Conservation (phyloP, 2,797 vertebrate species). For the Anabacerthia variegaticeps region DNA sequence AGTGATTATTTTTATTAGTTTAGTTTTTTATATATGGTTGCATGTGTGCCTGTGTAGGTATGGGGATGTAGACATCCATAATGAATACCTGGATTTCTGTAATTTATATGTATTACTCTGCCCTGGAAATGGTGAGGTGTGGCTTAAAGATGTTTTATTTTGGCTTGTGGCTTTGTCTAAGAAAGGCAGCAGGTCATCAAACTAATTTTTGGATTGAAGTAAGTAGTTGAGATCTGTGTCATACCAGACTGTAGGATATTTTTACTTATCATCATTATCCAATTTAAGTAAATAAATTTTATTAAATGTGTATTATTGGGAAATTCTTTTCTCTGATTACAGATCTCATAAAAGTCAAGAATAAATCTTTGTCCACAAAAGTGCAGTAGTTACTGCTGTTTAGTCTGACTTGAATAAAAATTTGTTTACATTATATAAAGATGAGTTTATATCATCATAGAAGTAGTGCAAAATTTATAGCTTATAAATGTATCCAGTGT, state of each 20-base stretch:
- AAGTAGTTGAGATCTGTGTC: neutral
- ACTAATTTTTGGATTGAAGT: neutral
- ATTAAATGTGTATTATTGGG: neutral
- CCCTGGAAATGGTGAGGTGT: neutral
- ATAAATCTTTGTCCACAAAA: neutral
- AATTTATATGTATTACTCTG: neutral
- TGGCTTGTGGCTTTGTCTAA: neutral
- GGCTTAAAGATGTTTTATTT: neutral
- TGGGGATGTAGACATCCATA: accelerated
- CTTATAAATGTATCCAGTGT: neutral
- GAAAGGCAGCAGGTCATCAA: neutral
- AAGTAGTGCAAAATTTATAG: neutral
- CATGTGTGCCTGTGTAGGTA: accelerated
- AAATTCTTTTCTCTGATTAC: neutral
- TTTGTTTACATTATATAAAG: neutral
- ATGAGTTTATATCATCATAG: neutral
- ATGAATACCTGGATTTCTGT: neutral
- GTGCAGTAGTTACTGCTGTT: neutral
- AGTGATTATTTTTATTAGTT: neutral
- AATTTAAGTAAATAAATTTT: neutral
- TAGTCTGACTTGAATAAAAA: neutral
- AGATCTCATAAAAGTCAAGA: neutral
- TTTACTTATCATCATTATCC: neutral
- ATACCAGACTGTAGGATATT: neutral
- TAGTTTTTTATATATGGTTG: neutral